These are phyloP conservation scores for Branchellion lobata DNA, from an alignment of 2,888 invertebrate genomes.

Conservation along the genomic window DNA sequence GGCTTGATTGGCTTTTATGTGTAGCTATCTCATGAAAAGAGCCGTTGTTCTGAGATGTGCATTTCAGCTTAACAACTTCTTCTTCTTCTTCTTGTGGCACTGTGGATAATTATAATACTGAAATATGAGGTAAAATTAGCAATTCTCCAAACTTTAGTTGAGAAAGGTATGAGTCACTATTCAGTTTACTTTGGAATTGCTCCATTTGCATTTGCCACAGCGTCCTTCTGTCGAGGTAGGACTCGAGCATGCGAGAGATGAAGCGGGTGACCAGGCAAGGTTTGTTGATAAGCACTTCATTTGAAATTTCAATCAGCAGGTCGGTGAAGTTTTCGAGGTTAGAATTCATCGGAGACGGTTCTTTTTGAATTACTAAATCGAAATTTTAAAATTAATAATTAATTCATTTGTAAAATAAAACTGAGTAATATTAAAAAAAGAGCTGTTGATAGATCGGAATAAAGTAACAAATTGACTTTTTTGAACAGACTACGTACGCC, in stretches of 20 bases:
- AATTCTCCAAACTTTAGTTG: too few relatives aligned
- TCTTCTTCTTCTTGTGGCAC: too few relatives aligned
- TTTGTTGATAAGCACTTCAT: constrained; percentile 43
- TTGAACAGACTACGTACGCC: too few relatives aligned
- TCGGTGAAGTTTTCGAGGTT: constrained; percentile 23
- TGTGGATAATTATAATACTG: too few relatives aligned
- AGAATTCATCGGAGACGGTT: background rate
- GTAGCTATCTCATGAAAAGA: too few relatives aligned
- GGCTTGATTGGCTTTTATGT: too few relatives aligned
- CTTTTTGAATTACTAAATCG: background rate
- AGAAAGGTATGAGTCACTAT: too few relatives aligned
- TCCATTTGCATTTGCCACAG: constrained; percentile 42
- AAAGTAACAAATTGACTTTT: background rate
- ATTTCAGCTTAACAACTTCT: too few relatives aligned
- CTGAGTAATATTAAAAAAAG: background rate
- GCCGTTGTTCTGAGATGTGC: too few relatives aligned
- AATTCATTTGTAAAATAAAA: background rate
- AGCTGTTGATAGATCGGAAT: background rate
- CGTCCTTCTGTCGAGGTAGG: constrained; percentile 43
- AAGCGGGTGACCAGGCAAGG: constrained; percentile 33
- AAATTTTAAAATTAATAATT: background rate
- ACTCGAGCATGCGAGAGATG: constrained; percentile 30
- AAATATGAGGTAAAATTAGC: too few relatives aligned
- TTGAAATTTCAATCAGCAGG: constrained; percentile 35
- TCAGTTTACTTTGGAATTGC: background rate